A percentile compares a stretch with the other conserved stretches of the same genome.
Evolutionary conservation across 2,113 vertebrate species (phyloP).

Genomic region (Paramormyrops kingsleyae): DNA sequence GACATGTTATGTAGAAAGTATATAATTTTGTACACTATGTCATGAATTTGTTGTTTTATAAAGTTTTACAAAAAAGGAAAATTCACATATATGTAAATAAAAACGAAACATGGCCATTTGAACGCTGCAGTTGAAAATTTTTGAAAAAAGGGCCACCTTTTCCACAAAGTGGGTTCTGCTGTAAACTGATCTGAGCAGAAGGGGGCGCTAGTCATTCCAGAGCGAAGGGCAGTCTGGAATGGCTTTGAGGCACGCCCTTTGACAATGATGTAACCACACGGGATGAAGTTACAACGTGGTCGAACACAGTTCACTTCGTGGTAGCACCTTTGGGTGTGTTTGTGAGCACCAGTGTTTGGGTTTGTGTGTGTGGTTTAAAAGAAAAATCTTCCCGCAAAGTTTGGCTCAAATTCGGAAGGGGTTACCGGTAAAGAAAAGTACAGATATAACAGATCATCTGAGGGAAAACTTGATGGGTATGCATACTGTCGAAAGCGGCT

Average conservation of each 20-base stretch:
- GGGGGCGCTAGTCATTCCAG: conserved; percentile 56
- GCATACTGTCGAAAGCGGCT: background rate
- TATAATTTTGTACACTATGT: background rate
- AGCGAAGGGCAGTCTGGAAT: conserved; percentile 45
- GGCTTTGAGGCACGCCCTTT: conserved; percentile 44
- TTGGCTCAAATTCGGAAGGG: conserved; percentile 38
- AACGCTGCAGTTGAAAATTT: conserved; percentile 19
- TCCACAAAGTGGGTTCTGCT: conserved; percentile 50
- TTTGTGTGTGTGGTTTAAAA: conserved; percentile 22
- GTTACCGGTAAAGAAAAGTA: background rate
- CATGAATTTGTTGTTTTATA: background rate
- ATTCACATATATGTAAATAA: background rate
- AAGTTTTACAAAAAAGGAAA: background rate
- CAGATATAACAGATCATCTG: background rate
- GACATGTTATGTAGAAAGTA: background rate
- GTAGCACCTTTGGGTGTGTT: conserved; percentile 65
- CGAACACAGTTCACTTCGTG: conserved; percentile 45
- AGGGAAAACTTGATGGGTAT: background rate
- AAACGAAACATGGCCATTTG: background rate
- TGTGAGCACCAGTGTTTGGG: conserved; percentile 62
- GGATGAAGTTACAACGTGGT: conserved; percentile 37
- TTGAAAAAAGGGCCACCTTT: conserved; percentile 59
- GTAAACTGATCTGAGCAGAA: conserved; percentile 60
- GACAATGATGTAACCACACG: conserved; percentile 28
- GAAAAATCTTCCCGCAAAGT: conserved; percentile 36